Evolutionary conservation across 2,888 invertebrate species (phyloP), one percentile per base, ranked within the genome.

Genomic region (Drosophila maculinotata): DNA sequence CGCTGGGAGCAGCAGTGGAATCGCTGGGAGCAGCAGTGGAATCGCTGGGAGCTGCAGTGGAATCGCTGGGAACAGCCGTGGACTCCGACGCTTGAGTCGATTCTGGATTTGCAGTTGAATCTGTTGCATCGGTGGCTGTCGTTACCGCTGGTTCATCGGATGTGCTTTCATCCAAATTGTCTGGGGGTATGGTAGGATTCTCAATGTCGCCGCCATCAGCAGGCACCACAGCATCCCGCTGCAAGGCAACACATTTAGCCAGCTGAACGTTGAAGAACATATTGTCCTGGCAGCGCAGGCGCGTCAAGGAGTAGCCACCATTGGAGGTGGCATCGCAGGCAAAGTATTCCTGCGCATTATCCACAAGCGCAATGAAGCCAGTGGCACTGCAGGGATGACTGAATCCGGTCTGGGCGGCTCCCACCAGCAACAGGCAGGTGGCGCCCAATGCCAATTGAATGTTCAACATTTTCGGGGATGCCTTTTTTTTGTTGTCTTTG

Each of bases 171-270:
- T 74, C 68, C 7, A 51, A 7, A 20, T 49, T 53, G 2, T 39
- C 58, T 3, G 56, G 71, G 12, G 87, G 79, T 33, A 78, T 47
- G 5, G 77, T 87, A 0, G 88, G 83, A 23, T 67, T 80, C 56
- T 79, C 76, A 36, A 80, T 77, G 35, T 87, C 83, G 17, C 77
- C 49, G n/a, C 59, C 66, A 1, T 78, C 76, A n/a, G 42, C 58
- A 41, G 41, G 20, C 12, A 25, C 10, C 12, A 25, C n/a, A 17
- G 36, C 14, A 25, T 47, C 42, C 6, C 35, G 25, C 3, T 8
- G n/a, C 39, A 15, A 14, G 0, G 30, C 25, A 0, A 74, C 62
- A 68, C 89, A 89, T 39, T 56, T 56, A 5, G 60, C 74, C 25
- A 53, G 39, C 1, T 41, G 31, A 0, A 56, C 25, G 26, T 33